Base-by-base conservation (phyloP, 2,797 vertebrate genomes). In the Anabas testudineus region DNA sequence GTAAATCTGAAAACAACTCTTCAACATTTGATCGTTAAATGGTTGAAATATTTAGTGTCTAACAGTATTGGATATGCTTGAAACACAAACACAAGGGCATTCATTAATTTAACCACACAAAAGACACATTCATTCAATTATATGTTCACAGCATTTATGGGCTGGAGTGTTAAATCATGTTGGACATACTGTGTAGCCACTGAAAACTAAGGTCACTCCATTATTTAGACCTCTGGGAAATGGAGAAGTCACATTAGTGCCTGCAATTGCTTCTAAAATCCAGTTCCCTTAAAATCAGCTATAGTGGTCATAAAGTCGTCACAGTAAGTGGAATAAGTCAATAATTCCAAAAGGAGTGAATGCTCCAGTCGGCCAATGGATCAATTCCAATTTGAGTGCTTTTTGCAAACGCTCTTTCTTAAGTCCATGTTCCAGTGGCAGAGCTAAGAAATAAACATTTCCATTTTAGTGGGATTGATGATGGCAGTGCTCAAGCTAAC, bases 241-340 rank as follows among this genome's bases (percentile, higher is more conserved):
- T 61, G 65, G 76, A 83, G 57, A 83, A 83, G 85, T 86, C 74
- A 83, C 83, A 88, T 88, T 87, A 88, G 80, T 76, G 78, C 73
- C 57, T 21, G 73, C 71, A 70, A 80, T 78, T 82, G 81, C 77
- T 78, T 75, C 83, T 84, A 75, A 90, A 86, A 84, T 72, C 65
- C 54, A 45, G 55, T 73, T 82, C 67, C 83, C 75, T 76, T 82
- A 81, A 81, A 89, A 86, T 72, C 46, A 54, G 78, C 81, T 67
- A 51, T 74, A 86, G 88, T 87, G 87, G 88, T 83, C 81, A 90
- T 88, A 88, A 89, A 88, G 82, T 85, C 80, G 80, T 88, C 89
- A 90, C 85, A 86, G 86, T 83, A 81, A 90, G 84, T 82, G 77
- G 76, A 88, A 73, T 70, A 85, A 86, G 85, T 84, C 83, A 83